Conservation (phyloP, 2,797 vertebrate species). For the Varecia variegata region DNA sequence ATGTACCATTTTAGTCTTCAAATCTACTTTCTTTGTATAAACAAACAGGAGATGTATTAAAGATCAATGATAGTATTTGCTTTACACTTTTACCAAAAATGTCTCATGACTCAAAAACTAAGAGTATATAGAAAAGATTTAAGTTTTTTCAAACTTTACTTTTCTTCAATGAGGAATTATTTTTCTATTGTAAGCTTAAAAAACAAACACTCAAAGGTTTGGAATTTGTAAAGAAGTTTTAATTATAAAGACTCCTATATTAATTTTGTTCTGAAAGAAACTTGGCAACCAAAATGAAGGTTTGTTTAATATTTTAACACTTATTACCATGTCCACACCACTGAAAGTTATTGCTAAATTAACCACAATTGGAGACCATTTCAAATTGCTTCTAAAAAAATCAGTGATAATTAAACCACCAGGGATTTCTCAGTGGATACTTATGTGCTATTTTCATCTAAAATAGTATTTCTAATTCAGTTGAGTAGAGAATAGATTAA, state of each 20-base stretch:
- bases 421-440: slow-evolving; percentile 59
- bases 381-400: slow-evolving; percentile 51
- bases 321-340: not conserved
- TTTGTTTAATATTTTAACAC: slow-evolving; percentile 61
- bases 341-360: slow-evolving; percentile 67
- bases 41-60: slow-evolving; percentile 46
- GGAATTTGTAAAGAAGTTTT: not conserved
- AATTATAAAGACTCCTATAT: not conserved
- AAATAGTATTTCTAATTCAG: slow-evolving; percentile 66
- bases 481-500: slow-evolving; percentile 56
- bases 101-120: slow-evolving; percentile 43
- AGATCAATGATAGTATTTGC: slow-evolving; percentile 33
- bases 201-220: not conserved
- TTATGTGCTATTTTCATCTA: slow-evolving; percentile 55
- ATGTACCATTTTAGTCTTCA: slow-evolving; percentile 47
- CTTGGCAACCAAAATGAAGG: slow-evolving; percentile 4
- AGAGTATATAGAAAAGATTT: not conserved
- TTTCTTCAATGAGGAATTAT: slow-evolving; percentile 34
- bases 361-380: slow-evolving; percentile 53
- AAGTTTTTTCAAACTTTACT: not conserved
- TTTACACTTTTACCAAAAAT: not conserved
- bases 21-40: slow-evolving; percentile 47
- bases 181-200: not conserved
- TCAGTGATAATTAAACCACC: slow-evolving; percentile 70
- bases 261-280: slow-evolving; percentile 38